Evolutionary conservation across 2,113 vertebrate species (phyloP), one percentile per base, ranked within the genome.

Genomic region (Bothrops jararaca): DNA sequence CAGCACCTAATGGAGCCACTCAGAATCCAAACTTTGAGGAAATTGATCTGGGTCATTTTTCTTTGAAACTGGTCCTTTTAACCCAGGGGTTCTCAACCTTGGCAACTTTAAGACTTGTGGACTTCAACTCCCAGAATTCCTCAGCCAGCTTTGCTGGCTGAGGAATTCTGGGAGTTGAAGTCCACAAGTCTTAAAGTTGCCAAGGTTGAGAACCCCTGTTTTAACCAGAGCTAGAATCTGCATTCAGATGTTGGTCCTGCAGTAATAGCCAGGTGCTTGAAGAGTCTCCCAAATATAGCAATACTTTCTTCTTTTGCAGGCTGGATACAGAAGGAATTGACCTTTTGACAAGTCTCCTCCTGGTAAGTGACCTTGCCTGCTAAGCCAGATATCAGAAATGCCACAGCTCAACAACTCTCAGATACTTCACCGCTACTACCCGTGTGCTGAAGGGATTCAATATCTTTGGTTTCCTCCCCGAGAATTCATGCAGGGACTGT

Each of bases 321-420:
- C 95, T 99, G 97, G 99, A 99, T 95, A 97, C 98, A 0, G 99
- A 99, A 26, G 99, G 99, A 92, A 98, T 99, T 0, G 98, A 98
- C 89, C 95, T 99, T 91, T 97, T 99, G 93, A 95, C 96, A 60
- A 97, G 97, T 69, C 97, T 99, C 13, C 97, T 99, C 22, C 93
- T 98, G 98, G 99, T 99, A 97, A 98, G 98, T 88, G 69, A 1
- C 3, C 29, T 50, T 13, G 15, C 26, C 0, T 86, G 52, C 10
- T 53, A 3, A 0, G 39, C 24, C 3, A n/a, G 45, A 0, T 4
- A 85, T 29, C 4, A 29, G 1, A 6, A 88, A 94, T 1, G 0
- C 22, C 18, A 56, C 18, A 45, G 4, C 48, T 74, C 24, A 88
- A 48, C 18, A 88, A 48, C 18, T 26, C 50, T 1, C 74, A 29